phyloP scores from a whole-genome alignment of 2,797 vertebrate genomes.

The Hemitrygon akajei region DNA sequence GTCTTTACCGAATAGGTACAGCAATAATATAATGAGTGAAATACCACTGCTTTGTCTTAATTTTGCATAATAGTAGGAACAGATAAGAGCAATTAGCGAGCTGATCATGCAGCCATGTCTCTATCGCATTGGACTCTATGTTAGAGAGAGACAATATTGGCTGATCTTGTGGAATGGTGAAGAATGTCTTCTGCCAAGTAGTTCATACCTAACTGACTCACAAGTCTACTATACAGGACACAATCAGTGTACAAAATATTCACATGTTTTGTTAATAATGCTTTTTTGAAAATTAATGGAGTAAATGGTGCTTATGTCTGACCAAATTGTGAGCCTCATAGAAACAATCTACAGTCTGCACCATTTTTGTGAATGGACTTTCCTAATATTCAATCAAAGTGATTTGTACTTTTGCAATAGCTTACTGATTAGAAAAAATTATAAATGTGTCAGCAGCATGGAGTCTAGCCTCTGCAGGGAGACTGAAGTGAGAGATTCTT shows the following conservation, averaged over 20 bases:
- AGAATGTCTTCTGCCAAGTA: neutral
- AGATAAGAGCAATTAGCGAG: neutral
- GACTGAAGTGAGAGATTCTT: neutral
- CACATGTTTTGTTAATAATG: neutral
- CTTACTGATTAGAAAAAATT: neutral
- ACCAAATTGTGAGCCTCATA: neutral
- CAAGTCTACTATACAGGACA: neutral
- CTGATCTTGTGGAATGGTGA: neutral
- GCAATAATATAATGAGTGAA: neutral
- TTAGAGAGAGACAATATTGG: neutral
- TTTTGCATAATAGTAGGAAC: neutral
- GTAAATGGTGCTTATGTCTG: neutral
- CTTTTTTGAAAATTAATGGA: neutral
- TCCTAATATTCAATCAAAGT: neutral
- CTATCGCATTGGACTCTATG: neutral
- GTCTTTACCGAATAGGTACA: neutral
- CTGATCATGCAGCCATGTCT: neutral
- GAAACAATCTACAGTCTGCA: neutral
- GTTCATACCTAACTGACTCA: neutral
- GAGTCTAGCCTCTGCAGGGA: neutral
- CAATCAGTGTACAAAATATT: neutral
- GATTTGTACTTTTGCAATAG: neutral
- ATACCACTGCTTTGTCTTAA: neutral
- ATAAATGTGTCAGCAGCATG: neutral
- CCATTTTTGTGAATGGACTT: neutral